Conservation (phyloP, 2,888 invertebrate species). For the Loripinus fragilis region DNA sequence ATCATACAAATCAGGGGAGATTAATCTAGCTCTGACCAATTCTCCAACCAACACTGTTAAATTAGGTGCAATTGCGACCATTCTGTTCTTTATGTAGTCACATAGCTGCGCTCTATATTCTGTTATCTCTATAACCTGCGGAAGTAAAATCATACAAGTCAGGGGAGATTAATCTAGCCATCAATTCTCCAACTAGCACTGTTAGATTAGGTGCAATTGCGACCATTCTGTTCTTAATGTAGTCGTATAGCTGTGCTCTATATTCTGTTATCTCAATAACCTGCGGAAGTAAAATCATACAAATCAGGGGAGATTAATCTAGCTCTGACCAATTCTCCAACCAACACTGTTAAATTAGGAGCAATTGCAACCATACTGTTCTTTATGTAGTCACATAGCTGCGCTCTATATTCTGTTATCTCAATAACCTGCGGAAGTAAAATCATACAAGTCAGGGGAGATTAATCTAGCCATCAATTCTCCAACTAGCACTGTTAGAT, state of each 20-base stretch:
- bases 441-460: constrained; percentile 93
- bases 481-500: constrained; percentile 96
- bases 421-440: constrained; percentile 92
- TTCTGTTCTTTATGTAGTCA: constrained; percentile 96
- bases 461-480: constrained; percentile 98
- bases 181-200: constrained; percentile 93
- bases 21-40: constrained; percentile 95
- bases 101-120: constrained; percentile 95
- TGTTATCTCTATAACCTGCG: constrained; percentile 94
- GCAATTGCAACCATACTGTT: constrained; percentile 99
- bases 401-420: constrained; percentile 94
- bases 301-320: constrained; percentile 89
- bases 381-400: constrained; percentile 96
- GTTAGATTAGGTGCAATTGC: constrained; percentile 99
- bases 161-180: too few relatives aligned
- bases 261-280: constrained; percentile 96
- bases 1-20: neutral
- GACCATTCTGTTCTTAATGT: constrained; percentile 98
- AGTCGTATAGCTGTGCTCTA: constrained; percentile 94
- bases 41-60: constrained; percentile 97
- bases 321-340: constrained; percentile 98
- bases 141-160: constrained; percentile 27
- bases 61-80: constrained; percentile 99
- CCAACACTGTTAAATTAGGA: constrained; percentile 96
- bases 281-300: constrained; percentile 78